Base-by-base conservation (phyloP, 2,888 invertebrate species). In the Helicoverpa assulta region DNA sequence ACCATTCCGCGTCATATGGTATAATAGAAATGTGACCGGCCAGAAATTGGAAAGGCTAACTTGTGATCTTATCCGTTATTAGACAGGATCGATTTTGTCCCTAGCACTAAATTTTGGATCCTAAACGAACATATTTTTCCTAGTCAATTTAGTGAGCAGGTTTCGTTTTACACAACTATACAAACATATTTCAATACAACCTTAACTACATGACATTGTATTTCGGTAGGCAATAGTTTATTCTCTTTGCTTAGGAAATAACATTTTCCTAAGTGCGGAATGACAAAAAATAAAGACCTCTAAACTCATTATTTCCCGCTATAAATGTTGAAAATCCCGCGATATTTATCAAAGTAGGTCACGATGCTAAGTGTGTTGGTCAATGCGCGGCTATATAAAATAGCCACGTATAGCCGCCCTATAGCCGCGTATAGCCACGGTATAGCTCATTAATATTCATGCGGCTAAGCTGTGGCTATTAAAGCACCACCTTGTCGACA, bases 381-480 rank as follows among this genome's bases (percentile, higher is more conserved):
- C 50, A 26, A 10, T 0, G 12, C 2, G 2, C 2, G 43, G 10
- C 18, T 53, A 14, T 33, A 26, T 40, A 14, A 12, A 4, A 40
- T 40, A 40, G 40, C 14, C 40, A 4, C 40, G 40, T 40, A 14
- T 40, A 10, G 40, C 40, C 40, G 0, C 4, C 40, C 14, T 40
- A 14, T 40, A 10, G 40, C 40, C 40, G 0, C 4, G 40, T 40
- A 40, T 14, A 86, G 79, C 50, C 47, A 56, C 52, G 40, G 12
- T 55, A 51, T 52, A 56, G 19, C 29, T 60, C 59, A 78, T 93
- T 90, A 93, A 92, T 93, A 93, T 93, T 90, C 92, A 93, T 91
- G 83, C 65, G 83, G 81, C 56, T 85, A 81, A 88, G 87, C 83
- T 83, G 80, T 75, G 81, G 80, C 88, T 85, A 89, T 92, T 90